Evolutionary conservation across 2,113 vertebrate species (phyloP), one percentile per base, ranked within the genome.

Genomic region (Camelus bactrianus): DNA sequence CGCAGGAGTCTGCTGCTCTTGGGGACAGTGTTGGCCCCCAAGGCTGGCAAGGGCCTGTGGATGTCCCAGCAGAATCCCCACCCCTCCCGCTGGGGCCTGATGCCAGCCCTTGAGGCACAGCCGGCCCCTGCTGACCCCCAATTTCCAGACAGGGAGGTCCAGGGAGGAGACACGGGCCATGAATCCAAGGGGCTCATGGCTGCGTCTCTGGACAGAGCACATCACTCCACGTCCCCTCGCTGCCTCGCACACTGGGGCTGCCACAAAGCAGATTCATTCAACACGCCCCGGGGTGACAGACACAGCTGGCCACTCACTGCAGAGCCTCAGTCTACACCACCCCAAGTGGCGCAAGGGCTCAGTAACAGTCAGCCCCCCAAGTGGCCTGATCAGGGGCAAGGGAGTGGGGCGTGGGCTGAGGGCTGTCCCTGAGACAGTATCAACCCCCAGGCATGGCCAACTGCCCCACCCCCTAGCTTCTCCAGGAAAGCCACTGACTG

Each of bases 21-120:
- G 8, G 15, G 38, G 8, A 32, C 20, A 1, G 19, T 0, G 8
- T 0, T 0, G 20, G 67, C 28, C 0, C 6, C 3, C 0, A n/a
- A 32, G 0, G 65, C 69, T 26, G 1, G 10, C 2, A 5, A 42
- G 28, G 14, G 42, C 19, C 62, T 0, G 0, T 13, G 16, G 48
- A 5, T 15, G 8, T 35, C 14, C 7, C 35, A 9, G 52, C 42
- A 22, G 58, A 3, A 30, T 12, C 72, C 64, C 15, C 0, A 2
- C 16, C 11, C 42, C 50, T 48, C 62, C n/a, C 38, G 1, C 73
- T 6, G 50, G 48, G 52, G 28, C 52, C 70, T 32, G 42, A 15
- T 73, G 13, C 6, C 48, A 10, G 60, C 35, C 69, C 38, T 10
- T 0, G 3, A 42, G 48, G 50, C 50, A 24, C 6, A 22, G 69